A percentile compares a stretch with the other conserved stretches of the same genome.
These are phyloP conservation scores for Leptoteleia sp. DNA, from an alignment of 1,140 invertebrate species.

Conservation along the genomic window DNA sequence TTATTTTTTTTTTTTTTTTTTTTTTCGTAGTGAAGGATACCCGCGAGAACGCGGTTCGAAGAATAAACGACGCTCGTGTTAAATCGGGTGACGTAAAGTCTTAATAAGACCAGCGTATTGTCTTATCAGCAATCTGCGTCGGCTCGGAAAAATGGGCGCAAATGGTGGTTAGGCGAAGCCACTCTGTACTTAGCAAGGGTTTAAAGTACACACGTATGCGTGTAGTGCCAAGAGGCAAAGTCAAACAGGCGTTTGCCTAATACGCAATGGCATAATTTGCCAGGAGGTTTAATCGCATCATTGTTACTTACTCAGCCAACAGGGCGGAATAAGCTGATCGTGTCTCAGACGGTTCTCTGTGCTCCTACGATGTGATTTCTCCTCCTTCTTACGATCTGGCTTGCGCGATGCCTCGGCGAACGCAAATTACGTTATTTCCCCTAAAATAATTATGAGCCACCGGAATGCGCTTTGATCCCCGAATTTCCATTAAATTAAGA, in stretches of 20 bases:
- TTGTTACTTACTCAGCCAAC: conserved; percentile 77
- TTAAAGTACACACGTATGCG: conserved; percentile 66
- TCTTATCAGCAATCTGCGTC: no score
- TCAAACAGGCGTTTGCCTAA: conserved; percentile 72
- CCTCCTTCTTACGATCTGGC: conserved; percentile 39
- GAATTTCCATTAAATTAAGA: conserved; percentile 60
- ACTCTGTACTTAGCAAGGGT: conserved; percentile 46
- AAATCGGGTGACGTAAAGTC: no score
- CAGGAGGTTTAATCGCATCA: conserved; percentile 78
- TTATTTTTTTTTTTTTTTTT: no score
- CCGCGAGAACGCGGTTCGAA: no score
- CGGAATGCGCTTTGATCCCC: conserved; percentile 40
- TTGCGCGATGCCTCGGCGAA: conserved; percentile 47
- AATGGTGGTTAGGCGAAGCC: conserved; percentile 10
- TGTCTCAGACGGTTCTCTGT: conserved; percentile 73
- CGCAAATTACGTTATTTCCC: conserved; percentile 67
- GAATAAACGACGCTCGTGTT: no score
- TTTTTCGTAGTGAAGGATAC: no score
- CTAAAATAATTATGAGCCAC: conserved; percentile 57
- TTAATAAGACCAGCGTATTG: no score
- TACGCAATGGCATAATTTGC: conserved; percentile 77
- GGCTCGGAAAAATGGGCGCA: not conserved
- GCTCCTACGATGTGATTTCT: conserved; percentile 50
- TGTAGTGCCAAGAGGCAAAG: conserved; percentile 73
- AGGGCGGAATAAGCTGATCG: conserved; percentile 80